phyloP scores from a whole-genome alignment of 2,113 vertebrate species.

The Psophia crepitans region DNA sequence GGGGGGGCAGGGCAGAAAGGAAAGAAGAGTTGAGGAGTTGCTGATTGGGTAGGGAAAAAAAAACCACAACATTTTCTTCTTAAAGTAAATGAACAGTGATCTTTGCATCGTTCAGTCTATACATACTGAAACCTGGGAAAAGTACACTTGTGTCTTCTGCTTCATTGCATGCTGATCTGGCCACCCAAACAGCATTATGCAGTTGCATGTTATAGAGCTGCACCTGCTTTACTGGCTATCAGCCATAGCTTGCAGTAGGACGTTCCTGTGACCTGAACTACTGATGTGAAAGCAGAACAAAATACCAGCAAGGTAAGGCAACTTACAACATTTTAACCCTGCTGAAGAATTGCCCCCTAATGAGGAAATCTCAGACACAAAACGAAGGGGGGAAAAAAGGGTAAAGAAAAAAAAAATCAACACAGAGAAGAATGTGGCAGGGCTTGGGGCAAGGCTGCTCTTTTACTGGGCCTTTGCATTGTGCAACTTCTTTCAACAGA shows the following conservation, averaged over 20 bases:
- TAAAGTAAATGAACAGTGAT: background rate
- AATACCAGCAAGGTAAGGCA: background rate
- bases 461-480: background rate
- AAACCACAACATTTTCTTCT: background rate
- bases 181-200: background rate
- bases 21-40: background rate
- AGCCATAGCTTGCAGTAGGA: background rate
- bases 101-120: background rate
- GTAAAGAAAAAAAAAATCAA: background rate
- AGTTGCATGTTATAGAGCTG: rapidly evolving
- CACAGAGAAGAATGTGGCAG: background rate
- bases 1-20: rapidly evolving
- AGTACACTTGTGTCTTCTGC: background rate
- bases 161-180: background rate
- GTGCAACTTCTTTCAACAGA: background rate
- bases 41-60: background rate
- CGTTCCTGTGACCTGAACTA: background rate
- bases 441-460: background rate
- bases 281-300: background rate
- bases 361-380: background rate
- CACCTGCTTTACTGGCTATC: background rate
- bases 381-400: rapidly evolving
- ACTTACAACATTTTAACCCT: background rate
- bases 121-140: background rate
- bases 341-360: background rate